A percentile compares a stretch with the other conserved stretches of the same genome.
These are phyloP conservation scores for Mastacembelus armatus DNA, from an alignment of 2,797 vertebrate genomes.

Conservation along the genomic window DNA sequence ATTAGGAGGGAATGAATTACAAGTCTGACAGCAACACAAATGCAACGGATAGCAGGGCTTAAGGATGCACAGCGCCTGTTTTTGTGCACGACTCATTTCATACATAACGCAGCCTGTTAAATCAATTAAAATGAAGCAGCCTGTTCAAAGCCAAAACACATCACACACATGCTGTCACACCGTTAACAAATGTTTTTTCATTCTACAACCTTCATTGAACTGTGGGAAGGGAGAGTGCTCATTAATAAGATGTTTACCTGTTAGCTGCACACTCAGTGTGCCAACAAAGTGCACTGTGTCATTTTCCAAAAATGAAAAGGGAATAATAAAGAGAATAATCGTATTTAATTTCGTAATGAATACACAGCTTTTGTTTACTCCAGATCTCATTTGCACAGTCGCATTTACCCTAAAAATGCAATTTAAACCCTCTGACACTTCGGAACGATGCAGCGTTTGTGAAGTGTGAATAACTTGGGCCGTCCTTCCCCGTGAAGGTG, in stretches of 20 bases:
- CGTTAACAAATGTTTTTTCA: neutral
- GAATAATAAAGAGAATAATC: slow-evolving; percentile 23
- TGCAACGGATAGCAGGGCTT: slow-evolving; percentile 12
- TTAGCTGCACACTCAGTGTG: slow-evolving; percentile 11
- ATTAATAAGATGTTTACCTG: slow-evolving; percentile 37
- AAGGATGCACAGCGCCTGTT: neutral
- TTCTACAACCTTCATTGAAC: slow-evolving; percentile 13
- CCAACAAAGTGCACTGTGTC: slow-evolving; percentile 23
- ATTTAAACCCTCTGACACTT: no score
- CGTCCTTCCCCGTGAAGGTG: no score
- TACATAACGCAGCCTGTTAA: slow-evolving; percentile 10
- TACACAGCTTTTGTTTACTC: no score
- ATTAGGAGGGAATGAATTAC: slow-evolving; percentile 58
- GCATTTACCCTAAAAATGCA: no score
- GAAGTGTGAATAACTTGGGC: no score
- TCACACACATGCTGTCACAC: no score
- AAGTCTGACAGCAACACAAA: slow-evolving; percentile 33
- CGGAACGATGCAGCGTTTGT: no score
- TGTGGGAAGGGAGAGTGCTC: slow-evolving; percentile 21
- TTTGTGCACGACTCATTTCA: slow-evolving; percentile 26
- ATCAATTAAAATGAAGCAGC: slow-evolving; percentile 33
- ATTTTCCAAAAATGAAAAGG: slow-evolving; percentile 18
- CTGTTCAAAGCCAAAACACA: slow-evolving; percentile 22
- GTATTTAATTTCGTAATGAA: no score
- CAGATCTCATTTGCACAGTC: no score